A percentile compares a stretch with the other conserved stretches of the same genome.
These are phyloP conservation scores for Lutjanus erythropterus DNA, from an alignment of 2,113 vertebrate genomes.

Conservation along the genomic window DNA sequence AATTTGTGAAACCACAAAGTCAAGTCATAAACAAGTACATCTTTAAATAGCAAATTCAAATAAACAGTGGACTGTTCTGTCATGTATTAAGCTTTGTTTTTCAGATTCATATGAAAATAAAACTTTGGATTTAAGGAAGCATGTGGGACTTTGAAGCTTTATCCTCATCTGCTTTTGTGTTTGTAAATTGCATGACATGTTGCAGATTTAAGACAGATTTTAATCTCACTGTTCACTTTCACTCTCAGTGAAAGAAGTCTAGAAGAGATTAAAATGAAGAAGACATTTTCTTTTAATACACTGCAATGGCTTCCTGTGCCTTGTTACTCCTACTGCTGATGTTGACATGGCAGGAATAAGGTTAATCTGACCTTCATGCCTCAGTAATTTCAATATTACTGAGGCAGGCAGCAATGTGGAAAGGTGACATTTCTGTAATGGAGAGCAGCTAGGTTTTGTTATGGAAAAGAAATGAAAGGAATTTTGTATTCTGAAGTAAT, in stretches of 20 bases:
- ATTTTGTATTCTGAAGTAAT: not conserved
- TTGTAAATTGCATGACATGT: not conserved
- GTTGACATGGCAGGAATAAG: no score
- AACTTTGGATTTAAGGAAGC: not conserved
- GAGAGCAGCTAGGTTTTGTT: not conserved
- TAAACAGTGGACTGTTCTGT: not conserved
- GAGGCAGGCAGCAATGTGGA: not conserved
- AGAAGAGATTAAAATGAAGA: no score
- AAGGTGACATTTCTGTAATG: not conserved
- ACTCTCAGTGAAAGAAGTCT: no score
- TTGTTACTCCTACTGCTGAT: no score
- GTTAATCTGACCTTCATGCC: no score
- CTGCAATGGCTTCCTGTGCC: no score
- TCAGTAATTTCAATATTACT: not conserved
- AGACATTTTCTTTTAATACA: no score
- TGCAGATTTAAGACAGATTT: not conserved
- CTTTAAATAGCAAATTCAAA: not conserved
- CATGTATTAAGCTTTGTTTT: slow-evolving; percentile 1
- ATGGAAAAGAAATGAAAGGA: not conserved
- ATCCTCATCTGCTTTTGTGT: not conserved
- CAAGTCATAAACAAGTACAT: no score
- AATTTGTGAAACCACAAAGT: not conserved
- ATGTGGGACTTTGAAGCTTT: not conserved
- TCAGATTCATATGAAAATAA: not conserved
- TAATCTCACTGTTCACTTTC: not conserved